phyloP scores from a whole-genome alignment of 2,797 vertebrate genomes.

The Carapus acus region DNA sequence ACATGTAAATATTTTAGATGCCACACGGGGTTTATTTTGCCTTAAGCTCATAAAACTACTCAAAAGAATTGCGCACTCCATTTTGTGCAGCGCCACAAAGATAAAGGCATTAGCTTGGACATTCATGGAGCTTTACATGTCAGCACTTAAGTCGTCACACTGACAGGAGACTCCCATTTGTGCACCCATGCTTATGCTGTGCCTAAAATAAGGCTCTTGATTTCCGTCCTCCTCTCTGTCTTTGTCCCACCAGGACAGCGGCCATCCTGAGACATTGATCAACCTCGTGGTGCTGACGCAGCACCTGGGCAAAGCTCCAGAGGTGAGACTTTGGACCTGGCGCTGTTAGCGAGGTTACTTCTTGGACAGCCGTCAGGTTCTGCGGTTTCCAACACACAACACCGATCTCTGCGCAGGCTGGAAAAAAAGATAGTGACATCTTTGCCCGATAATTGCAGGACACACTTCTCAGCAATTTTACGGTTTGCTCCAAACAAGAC shows the following conservation, averaged over 20 bases:
- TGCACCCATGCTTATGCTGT: slow-evolving; percentile 1
- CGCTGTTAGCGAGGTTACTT: slow-evolving; percentile 4
- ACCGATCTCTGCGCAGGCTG: neutral
- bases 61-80: too few species aligned
- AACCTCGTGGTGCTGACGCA: slow-evolving; percentile 91
- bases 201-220: neutral
- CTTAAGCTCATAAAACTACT: too few species aligned
- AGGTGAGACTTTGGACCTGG: slow-evolving; percentile 77
- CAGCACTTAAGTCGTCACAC: too few species aligned
- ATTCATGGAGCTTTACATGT: too few species aligned
- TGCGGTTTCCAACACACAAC: slow-evolving; percentile 5
- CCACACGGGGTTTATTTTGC: too few species aligned
- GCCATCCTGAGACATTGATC: slow-evolving; percentile 92
- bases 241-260: slow-evolving; percentile 78
- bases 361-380: slow-evolving; percentile 12
- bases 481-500: slow-evolving; percentile 18
- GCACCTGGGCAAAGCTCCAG: slow-evolving; percentile 88
- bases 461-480: slow-evolving; percentile 12
- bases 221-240: slow-evolving; percentile 3
- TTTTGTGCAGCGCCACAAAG: too few species aligned
- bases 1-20: too few species aligned
- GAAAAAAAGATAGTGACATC: neutral
- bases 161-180: neutral
- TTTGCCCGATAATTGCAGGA: slow-evolving; percentile 1
- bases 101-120: too few species aligned